phyloP scores from a whole-genome alignment of 2,888 invertebrate species.

The Netelia inedita region DNA sequence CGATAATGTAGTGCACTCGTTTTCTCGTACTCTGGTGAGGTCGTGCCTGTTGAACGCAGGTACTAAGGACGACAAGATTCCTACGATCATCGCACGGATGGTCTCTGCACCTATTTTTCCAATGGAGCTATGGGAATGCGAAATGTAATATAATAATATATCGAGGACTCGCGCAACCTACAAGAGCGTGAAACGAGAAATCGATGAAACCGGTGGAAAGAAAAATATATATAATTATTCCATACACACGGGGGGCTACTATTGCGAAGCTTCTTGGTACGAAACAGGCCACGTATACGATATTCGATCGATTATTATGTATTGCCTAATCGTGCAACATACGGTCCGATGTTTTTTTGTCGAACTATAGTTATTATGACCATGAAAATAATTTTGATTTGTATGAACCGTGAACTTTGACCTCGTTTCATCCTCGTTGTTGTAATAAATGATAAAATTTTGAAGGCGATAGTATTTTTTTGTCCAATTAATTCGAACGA shows the following conservation, averaged over 20 bases:
- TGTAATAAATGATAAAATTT: not conserved
- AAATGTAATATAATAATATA: constrained; percentile 38
- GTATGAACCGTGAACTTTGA: constrained; percentile 2
- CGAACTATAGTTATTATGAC: not conserved
- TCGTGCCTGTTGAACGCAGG: constrained; percentile 54
- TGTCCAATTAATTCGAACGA: not conserved
- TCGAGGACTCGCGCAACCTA: constrained; percentile 47
- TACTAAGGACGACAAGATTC: constrained; percentile 77
- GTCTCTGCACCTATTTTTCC: constrained; percentile 11
- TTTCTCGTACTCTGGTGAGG: constrained; percentile 32
- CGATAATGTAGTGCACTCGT: constrained; percentile 2
- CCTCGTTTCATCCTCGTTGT: not conserved
- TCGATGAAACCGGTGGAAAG: constrained; percentile 11
- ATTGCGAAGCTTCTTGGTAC: constrained; percentile 13
- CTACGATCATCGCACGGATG: constrained; percentile 51
- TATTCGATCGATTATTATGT: constrained; percentile 28
- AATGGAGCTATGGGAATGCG: constrained; percentile 18
- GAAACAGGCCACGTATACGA: constrained; percentile 8
- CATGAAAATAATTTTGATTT: not conserved
- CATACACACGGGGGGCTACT: not conserved
- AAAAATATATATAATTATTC: constrained; percentile 17
- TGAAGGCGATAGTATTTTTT: not conserved
- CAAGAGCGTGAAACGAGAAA: constrained; percentile 44
- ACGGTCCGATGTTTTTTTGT: constrained; percentile 14
- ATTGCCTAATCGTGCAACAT: constrained; percentile 16